Evolutionary conservation across 1,140 invertebrate genomes (phyloP).

Genomic region (Cepaea nemoralis): DNA sequence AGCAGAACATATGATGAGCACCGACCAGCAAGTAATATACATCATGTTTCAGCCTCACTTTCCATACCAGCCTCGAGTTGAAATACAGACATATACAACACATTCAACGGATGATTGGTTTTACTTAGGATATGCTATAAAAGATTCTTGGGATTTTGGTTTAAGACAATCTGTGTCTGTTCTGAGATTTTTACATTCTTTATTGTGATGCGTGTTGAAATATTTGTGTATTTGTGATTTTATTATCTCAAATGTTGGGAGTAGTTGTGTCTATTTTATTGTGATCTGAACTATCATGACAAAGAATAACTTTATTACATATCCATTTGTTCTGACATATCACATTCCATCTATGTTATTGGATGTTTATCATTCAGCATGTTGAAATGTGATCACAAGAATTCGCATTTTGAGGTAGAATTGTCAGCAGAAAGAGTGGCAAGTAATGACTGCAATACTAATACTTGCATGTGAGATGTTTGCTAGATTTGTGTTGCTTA

Average conservation of each 20-base stretch:
- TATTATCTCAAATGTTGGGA: neutral
- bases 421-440: too few relatives aligned
- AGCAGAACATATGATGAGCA: conserved; percentile 52
- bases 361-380: neutral
- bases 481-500: too few relatives aligned
- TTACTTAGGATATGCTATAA: conserved; percentile 57
- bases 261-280: neutral
- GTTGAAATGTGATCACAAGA: neutral
- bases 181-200: conserved; percentile 32
- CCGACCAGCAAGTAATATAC: conserved; percentile 64
- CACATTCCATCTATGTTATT: neutral
- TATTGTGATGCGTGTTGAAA: conserved; percentile 16
- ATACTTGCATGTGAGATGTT: too few relatives aligned
- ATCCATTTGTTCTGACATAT: neutral
- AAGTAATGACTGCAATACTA: too few relatives aligned
- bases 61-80: conserved; percentile 47
- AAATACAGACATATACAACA: conserved; percentile 54
- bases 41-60: conserved; percentile 54
- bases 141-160: conserved; percentile 44
- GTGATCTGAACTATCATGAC: neutral
- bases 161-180: conserved; percentile 38
- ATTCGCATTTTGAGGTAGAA: too few relatives aligned
- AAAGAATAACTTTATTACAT: neutral
- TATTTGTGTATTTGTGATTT: neutral
- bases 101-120: conserved; percentile 55